Conservation (phyloP, 2,797 vertebrate species). For the Enteromius viviparus region DNA sequence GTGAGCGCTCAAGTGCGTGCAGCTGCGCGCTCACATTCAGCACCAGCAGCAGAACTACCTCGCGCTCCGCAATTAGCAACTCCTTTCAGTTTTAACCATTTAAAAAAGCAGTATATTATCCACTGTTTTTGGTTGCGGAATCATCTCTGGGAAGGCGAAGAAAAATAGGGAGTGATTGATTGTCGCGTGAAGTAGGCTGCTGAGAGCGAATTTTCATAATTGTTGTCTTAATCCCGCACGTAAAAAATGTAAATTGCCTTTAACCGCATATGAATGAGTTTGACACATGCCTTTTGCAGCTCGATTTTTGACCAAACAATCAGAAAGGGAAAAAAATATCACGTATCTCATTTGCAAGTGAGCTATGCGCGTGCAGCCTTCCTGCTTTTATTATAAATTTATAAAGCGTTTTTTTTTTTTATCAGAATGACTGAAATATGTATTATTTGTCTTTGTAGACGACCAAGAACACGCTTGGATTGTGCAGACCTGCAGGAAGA, state of each 20-base stretch:
- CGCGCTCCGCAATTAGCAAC: conserved; percentile 91
- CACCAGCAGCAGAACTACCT: conserved; percentile 85
- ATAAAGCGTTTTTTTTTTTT: background rate
- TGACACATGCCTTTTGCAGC: conserved; percentile 49
- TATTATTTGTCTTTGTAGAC: conserved; percentile 74
- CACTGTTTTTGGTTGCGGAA: conserved; percentile 84
- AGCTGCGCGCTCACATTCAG: conserved; percentile 95
- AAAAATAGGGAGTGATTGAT: conserved; percentile 69
- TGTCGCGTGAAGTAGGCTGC: conserved; percentile 75
- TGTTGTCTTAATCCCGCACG: conserved; percentile 78
- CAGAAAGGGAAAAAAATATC: background rate
- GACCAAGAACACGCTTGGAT: conserved; percentile 91
- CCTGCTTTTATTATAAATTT: background rate
- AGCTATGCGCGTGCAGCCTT: too few relatives aligned
- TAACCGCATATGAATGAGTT: conserved; percentile 57
- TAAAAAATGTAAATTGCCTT: conserved; percentile 66
- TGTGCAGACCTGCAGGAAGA: conserved; percentile 83
- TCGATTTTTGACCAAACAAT: conserved; percentile 43
- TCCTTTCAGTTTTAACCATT: conserved; percentile 84
- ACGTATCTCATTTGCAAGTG: background rate
- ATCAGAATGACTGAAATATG: background rate
- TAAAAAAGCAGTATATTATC: conserved; percentile 86
- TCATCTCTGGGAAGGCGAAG: conserved; percentile 54
- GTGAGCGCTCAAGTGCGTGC: conserved; percentile 97
- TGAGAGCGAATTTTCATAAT: conserved; percentile 80